Conservation (phyloP, 2,888 invertebrate species). For the Conops quadrifasciatus region DNA sequence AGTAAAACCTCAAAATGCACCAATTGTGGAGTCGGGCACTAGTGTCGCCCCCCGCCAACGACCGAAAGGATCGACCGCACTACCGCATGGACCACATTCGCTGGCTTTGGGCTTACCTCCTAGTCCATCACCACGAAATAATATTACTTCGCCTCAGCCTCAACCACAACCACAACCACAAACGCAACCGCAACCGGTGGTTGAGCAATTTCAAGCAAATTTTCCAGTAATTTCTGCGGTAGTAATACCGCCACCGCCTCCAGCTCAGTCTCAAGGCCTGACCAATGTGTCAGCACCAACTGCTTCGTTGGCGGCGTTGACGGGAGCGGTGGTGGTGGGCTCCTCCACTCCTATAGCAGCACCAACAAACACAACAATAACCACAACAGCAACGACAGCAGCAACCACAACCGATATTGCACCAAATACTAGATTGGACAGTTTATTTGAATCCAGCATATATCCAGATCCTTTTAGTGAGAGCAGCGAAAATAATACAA, state of each 20-base stretch:
- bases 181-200: slow-evolving; percentile 51
- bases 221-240: slow-evolving; percentile 58
- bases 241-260: slow-evolving; percentile 45
- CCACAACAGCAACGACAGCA: slow-evolving; percentile 23
- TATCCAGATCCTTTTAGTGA: slow-evolving; percentile 79
- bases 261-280: slow-evolving; percentile 29
- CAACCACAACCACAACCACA: slow-evolving; percentile 38
- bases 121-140: slow-evolving; percentile 67
- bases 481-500: slow-evolving; percentile 28
- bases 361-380: slow-evolving; percentile 1
- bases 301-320: slow-evolving; percentile 35
- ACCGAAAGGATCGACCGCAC: slow-evolving; percentile 72
- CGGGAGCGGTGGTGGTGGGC: slow-evolving; percentile 39
- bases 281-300: slow-evolving; percentile 42
- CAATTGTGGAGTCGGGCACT: slow-evolving; percentile 73
- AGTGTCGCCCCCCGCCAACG: slow-evolving; percentile 84
- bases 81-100: slow-evolving; percentile 62
- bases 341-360: too few species aligned
- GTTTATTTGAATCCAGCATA: slow-evolving; percentile 71
- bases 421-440: slow-evolving; percentile 65
- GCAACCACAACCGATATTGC: slow-evolving; percentile 5
- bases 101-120: slow-evolving; percentile 68
- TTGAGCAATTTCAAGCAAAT: slow-evolving; percentile 64
- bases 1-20: slow-evolving; percentile 63
- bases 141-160: slow-evolving; percentile 63